Percentiles rank a stretch among this genome's conserved stretches.
These are phyloP conservation scores for Chlorodrepanis virens DNA, from an alignment of 2,113 vertebrate species.

Conservation along the genomic window DNA sequence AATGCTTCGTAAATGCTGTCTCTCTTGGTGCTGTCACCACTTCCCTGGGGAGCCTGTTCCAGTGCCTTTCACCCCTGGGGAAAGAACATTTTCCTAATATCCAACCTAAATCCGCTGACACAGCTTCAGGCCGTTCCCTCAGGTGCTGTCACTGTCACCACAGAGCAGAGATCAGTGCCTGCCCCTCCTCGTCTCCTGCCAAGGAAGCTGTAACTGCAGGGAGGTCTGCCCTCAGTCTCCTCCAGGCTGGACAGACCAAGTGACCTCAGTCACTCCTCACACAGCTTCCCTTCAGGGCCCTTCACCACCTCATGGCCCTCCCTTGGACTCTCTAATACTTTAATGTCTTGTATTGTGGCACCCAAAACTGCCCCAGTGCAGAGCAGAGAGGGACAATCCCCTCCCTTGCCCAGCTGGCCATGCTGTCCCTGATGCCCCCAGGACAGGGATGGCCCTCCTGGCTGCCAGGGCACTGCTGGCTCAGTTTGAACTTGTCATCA, in stretches of 20 bases:
- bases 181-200: accelerated
- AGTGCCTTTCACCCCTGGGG: background rate
- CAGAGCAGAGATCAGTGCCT: background rate
- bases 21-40: background rate
- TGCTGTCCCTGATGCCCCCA: background rate
- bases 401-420: accelerated
- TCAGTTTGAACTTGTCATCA: accelerated
- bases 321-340: background rate
- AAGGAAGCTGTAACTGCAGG: background rate
- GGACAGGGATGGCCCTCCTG: background rate
- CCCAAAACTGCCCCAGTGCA: background rate
- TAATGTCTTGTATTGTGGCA: background rate
- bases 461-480: background rate
- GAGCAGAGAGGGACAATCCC: background rate
- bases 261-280: accelerated
- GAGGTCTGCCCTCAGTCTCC: background rate
- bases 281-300: accelerated
- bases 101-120: background rate
- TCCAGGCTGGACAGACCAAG: background rate
- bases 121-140: background rate
- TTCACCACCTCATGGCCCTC: accelerated
- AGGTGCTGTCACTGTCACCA: background rate
- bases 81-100: background rate
- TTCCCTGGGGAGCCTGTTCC: background rate
- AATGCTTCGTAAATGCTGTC: background rate